phyloP scores from a whole-genome alignment of 2,888 invertebrate species.

The Cataglyphis livida region DNA sequence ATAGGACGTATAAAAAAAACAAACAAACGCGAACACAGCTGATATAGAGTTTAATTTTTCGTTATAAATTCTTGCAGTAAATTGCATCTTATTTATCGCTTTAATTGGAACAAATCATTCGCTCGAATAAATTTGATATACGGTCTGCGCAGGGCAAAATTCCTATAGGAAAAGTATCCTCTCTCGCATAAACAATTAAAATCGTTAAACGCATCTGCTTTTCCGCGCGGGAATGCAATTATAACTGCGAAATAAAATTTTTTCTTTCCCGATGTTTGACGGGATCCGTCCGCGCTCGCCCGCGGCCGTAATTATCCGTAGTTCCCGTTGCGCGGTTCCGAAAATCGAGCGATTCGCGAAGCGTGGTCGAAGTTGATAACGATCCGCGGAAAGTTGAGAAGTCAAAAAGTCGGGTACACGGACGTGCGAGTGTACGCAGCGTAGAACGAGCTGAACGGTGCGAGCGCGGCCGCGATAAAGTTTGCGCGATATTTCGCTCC shows the following conservation, averaged over 20 bases:
- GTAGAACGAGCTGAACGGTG: slow-evolving; percentile 15
- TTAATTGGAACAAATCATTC: slow-evolving; percentile 20
- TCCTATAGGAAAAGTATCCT: neutral
- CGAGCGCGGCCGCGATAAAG: slow-evolving; percentile 55
- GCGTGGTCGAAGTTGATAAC: slow-evolving; percentile 53
- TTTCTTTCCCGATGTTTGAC: slow-evolving; percentile 12
- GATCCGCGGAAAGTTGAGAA: slow-evolving; percentile 53
- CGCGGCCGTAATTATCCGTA: slow-evolving; percentile 50
- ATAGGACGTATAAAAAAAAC: neutral
- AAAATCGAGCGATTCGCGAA: slow-evolving; percentile 54
- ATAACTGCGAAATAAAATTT: slow-evolving; percentile 41
- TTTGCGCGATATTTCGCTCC: slow-evolving; percentile 69
- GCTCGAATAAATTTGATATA: neutral
- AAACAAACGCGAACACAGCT: neutral
- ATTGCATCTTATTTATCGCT: slow-evolving; percentile 21
- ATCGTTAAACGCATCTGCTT: slow-evolving; percentile 27
- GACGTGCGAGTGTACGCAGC: slow-evolving; percentile 13
- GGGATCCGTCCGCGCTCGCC: neutral
- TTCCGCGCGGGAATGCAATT: slow-evolving; percentile 27
- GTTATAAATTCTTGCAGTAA: neutral
- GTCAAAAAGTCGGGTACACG: slow-evolving; percentile 41
- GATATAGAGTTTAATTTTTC: neutral
- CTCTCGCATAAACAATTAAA: slow-evolving; percentile 38
- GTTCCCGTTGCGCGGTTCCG: slow-evolving; percentile 34
- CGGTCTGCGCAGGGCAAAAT: neutral